Evolutionary conservation across 2,888 invertebrate species (phyloP).

Genomic region (Lobophora halterata): DNA sequence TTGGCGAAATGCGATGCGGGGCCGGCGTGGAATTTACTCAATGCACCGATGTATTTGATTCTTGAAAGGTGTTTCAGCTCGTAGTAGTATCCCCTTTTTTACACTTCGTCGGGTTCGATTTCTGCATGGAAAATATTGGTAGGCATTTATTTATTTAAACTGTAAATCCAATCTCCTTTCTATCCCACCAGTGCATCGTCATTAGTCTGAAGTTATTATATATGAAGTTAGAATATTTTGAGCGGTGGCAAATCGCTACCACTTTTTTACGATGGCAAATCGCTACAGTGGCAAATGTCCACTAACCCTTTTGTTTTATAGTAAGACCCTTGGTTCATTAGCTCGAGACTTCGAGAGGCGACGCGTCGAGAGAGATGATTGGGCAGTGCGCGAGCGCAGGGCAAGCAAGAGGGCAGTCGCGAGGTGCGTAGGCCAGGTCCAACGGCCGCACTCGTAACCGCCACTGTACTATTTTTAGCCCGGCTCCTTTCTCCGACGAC

Average conservation of each 20-base stretch:
- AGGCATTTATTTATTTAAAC: constrained; percentile 22
- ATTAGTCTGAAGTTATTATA: too few relatives aligned
- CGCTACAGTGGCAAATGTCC: too few relatives aligned
- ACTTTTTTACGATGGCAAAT: too few relatives aligned
- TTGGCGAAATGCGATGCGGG: constrained; percentile 60
- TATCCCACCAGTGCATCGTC: too few relatives aligned
- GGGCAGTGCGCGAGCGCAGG: constrained; percentile 36
- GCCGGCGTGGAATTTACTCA: constrained; percentile 20
- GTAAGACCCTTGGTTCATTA: too few relatives aligned
- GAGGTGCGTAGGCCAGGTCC: constrained; percentile 61
- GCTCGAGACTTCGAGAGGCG: constrained; percentile 23
- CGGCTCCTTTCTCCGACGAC: constrained; percentile 63
- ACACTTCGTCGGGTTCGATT: constrained; percentile 33
- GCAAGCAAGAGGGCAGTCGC: constrained; percentile 44
- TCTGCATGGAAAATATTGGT: constrained; percentile 21
- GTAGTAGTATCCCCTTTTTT: constrained; percentile 41
- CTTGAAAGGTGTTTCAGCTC: constrained; percentile 31
- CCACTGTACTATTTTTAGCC: constrained; percentile 67
- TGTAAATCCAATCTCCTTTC: too few relatives aligned
- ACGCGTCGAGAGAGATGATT: constrained; percentile 38
- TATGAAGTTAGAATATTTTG: too few relatives aligned
- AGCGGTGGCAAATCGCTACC: too few relatives aligned
- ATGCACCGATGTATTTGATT: background rate
- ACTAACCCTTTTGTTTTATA: constrained; percentile 8
- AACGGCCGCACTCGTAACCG: constrained; percentile 60